Conservation (phyloP, 2,797 vertebrate species). For the Knipowitschia caucasica region DNA sequence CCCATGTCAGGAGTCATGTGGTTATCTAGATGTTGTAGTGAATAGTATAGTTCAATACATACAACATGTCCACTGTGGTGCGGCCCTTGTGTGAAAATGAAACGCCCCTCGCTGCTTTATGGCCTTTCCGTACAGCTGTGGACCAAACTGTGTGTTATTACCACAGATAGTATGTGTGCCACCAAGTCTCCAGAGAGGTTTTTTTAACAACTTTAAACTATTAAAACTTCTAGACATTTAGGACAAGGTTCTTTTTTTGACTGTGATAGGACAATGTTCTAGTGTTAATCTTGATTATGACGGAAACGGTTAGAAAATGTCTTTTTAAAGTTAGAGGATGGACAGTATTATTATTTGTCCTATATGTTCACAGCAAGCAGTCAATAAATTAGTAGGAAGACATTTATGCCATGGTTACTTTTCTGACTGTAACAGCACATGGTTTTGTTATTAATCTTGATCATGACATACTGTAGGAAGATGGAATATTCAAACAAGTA, state of each 20-base stretch:
- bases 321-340: too few species aligned
- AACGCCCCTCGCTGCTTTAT: slow-evolving; percentile 46
- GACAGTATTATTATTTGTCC: too few species aligned
- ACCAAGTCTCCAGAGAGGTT: not conserved
- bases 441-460: too few species aligned
- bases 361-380: too few species aligned
- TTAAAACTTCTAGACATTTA: not conserved
- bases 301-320: too few species aligned
- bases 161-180: slow-evolving; percentile 52
- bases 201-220: not conserved
- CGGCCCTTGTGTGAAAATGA: slow-evolving; percentile 52
- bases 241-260: too few species aligned
- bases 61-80: slow-evolving; percentile 31
- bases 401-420: too few species aligned
- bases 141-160: slow-evolving; percentile 60
- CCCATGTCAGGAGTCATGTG: not conserved
- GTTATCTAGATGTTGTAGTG: not conserved
- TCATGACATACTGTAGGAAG: too few species aligned
- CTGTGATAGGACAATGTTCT: too few species aligned
- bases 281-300: too few species aligned
- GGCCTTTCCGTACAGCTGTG: slow-evolving; percentile 55
- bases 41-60: slow-evolving; percentile 14
- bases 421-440: too few species aligned
- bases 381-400: too few species aligned
- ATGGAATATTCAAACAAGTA: not conserved